Conservation (phyloP, 1,140 invertebrate genomes). For the Chrysomallon squamiferum region DNA sequence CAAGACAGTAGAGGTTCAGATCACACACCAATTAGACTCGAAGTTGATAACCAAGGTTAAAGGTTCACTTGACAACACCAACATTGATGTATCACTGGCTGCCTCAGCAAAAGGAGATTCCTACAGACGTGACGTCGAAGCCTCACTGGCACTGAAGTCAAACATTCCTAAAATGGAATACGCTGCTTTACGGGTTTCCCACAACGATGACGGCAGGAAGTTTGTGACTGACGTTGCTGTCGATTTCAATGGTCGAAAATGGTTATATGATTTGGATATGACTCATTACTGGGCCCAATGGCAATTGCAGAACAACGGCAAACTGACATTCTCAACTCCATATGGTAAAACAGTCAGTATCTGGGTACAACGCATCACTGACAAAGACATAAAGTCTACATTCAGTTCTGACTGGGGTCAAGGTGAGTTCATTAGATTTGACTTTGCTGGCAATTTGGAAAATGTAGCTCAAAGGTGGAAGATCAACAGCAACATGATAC, state of each 20-base stretch:
- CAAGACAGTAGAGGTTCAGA: no score
- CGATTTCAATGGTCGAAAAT: neutral
- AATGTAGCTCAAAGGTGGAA: neutral
- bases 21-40: no score
- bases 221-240: neutral
- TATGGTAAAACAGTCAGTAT: neutral
- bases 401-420: constrained; percentile 22
- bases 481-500: constrained; percentile 6
- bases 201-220: neutral
- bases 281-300: constrained; percentile 15
- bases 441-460: constrained; percentile 14
- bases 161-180: neutral
- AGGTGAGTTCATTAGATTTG: constrained; percentile 15
- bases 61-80: no score
- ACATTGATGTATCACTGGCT: no score
- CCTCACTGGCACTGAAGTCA: neutral
- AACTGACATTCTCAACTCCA: constrained; percentile 8
- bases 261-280: constrained; percentile 21
- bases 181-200: neutral
- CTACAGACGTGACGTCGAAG: neutral
- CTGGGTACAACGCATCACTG: constrained; percentile 30
- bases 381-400: constrained; percentile 18
- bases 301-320: constrained; percentile 23
- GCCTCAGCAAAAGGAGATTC: no score
- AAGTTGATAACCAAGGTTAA: no score